Conservation (phyloP, 2,113 vertebrate genomes). For the Anhinga rufa region DNA sequence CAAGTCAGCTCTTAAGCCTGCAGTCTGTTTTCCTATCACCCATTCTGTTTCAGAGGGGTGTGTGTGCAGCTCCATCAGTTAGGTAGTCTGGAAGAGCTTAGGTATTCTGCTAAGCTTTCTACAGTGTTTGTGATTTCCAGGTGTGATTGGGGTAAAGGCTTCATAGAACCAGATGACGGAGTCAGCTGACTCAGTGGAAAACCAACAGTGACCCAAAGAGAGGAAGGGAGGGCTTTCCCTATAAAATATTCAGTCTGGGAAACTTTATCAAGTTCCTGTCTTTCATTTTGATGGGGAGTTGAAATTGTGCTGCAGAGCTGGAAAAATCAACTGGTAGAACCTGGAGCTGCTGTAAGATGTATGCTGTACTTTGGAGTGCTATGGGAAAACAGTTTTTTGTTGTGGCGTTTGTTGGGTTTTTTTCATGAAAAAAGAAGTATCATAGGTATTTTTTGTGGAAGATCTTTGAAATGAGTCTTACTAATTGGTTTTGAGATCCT, state of each 20-base stretch:
- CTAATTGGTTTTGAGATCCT: not conserved
- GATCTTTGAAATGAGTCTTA: not conserved
- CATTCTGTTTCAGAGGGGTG: not conserved
- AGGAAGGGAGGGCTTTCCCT: not conserved
- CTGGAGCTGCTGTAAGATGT: not conserved
- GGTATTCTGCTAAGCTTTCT: not conserved
- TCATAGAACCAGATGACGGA: not conserved
- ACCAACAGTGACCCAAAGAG: not conserved
- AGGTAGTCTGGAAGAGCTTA: not conserved
- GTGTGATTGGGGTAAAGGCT: not conserved
- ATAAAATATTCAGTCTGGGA: not conserved
- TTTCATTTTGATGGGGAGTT: not conserved
- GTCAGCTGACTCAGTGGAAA: not conserved
- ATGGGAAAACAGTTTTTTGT: not conserved
- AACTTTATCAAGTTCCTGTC: not conserved
- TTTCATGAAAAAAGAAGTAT: not conserved
- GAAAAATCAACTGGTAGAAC: not conserved
- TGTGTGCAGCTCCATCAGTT: not conserved
- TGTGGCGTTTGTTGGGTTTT: not conserved
- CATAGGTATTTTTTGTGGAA: not conserved
- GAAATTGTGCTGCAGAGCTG: not conserved
- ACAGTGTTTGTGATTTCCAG: not conserved
- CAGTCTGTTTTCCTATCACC: not conserved
- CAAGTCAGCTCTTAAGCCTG: not conserved
- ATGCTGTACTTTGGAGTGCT: not conserved